These are phyloP conservation scores for Micromys minutus DNA, from an alignment of 2,113 vertebrate genomes.

Conservation along the genomic window DNA sequence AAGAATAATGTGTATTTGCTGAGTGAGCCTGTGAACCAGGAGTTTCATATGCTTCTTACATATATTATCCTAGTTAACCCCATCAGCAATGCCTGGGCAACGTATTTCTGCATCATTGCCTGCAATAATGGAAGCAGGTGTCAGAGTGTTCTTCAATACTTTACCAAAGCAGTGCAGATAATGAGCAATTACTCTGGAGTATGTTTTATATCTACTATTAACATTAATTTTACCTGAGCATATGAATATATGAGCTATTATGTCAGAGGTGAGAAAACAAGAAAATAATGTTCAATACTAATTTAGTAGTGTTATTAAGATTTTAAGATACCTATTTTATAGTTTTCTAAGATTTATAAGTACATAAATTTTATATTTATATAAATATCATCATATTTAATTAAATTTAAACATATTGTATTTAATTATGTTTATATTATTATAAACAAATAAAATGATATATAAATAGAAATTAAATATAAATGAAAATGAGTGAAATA, in stretches of 20 bases:
- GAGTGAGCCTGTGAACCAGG: neutral
- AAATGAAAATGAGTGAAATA: constrained; percentile 48
- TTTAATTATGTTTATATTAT: too few species aligned
- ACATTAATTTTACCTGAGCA: constrained; percentile 23
- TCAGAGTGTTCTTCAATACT: neutral
- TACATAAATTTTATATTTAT: too few species aligned
- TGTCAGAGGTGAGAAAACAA: constrained; percentile 24
- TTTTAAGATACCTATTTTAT: neutral
- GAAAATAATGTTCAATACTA: constrained; percentile 26
- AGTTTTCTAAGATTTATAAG: neutral
- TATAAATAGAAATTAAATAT: neutral
- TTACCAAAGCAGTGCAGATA: neutral
- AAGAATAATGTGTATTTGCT: constrained; percentile 43
- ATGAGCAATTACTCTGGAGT: constrained; percentile 17
- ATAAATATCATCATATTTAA: too few species aligned
- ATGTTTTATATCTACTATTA: constrained; percentile 10
- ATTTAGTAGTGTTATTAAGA: constrained; percentile 16
- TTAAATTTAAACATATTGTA: too few species aligned
- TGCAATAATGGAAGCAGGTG: neutral
- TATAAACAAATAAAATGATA: too few species aligned
- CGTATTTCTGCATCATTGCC: neutral
- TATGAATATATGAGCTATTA: constrained; percentile 40
- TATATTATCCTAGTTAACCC: neutral
- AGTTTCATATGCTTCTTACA: neutral
- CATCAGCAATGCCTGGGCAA: neutral